Percentiles rank a stretch among this genome's conserved stretches.
These are phyloP conservation scores for Megalops atlanticus DNA, from an alignment of 2,113 vertebrate species.

Conservation along the genomic window DNA sequence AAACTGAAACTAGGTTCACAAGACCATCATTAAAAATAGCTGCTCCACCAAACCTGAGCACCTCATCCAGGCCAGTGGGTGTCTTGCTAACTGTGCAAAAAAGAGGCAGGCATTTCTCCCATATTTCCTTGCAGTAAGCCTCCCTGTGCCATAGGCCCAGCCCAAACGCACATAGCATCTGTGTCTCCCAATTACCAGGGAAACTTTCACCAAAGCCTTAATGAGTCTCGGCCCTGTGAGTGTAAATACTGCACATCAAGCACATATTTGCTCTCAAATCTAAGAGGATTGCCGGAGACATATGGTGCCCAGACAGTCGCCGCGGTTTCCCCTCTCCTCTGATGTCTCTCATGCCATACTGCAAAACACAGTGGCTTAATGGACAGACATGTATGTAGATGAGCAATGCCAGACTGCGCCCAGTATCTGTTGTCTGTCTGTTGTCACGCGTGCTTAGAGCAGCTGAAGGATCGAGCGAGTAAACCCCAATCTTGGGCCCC, in stretches of 20 bases:
- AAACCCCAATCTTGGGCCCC: background rate
- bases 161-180: background rate
- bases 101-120: too few relatives aligned
- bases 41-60: background rate
- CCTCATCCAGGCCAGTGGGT: background rate
- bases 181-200: constrained; percentile 16
- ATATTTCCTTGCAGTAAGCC: background rate
- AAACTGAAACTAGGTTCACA: background rate
- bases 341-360: background rate
- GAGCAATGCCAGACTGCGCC: background rate
- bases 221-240: background rate
- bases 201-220: constrained; percentile 11
- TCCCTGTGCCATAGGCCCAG: background rate
- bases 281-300: constrained; percentile 17
- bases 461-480: background rate
- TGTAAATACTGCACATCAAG: constrained; percentile 33
- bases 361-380: background rate
- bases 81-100: background rate
- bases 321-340: background rate
- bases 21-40: background rate
- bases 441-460: background rate
- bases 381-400: background rate
- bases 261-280: constrained; percentile 20
- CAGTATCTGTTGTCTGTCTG: background rate
- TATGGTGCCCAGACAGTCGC: constrained; percentile 24